A percentile compares a stretch with the other conserved stretches of the same genome.
Conservation (phyloP, 2,888 invertebrate genomes). For the Standfussiana lucernea region DNA sequence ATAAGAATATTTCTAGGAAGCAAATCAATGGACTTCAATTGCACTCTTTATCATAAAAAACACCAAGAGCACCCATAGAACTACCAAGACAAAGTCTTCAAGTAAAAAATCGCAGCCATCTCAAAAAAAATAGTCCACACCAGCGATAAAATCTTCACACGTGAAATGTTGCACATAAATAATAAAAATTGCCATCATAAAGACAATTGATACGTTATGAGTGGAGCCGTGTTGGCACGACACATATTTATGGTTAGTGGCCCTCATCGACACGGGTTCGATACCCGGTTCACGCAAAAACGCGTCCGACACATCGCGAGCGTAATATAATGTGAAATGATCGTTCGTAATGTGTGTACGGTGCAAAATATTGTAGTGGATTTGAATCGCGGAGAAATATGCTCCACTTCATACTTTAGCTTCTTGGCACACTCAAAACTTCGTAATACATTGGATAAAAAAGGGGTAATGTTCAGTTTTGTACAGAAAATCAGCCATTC, state of each 20-base stretch:
- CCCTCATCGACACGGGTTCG: conserved; percentile 82
- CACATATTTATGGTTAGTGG: conserved; percentile 84
- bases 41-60: background rate
- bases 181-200: conserved; percentile 84
- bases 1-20: background rate
- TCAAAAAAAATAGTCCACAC: conserved; percentile 36
- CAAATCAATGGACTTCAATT: background rate
- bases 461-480: background rate
- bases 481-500: background rate
- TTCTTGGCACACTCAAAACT: background rate
- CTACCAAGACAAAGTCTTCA: background rate
- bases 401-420: conserved; percentile 71
- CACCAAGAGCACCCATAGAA: background rate
- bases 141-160: conserved; percentile 78
- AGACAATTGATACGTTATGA: conserved; percentile 89
- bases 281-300: conserved; percentile 79
- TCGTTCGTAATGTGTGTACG: conserved; percentile 87
- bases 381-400: conserved; percentile 47
- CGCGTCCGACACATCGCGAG: conserved; percentile 75
- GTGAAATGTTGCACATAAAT: conserved; percentile 81
- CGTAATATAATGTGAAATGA: conserved; percentile 87
- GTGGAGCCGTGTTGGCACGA: conserved; percentile 75
- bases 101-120: background rate
- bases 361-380: conserved; percentile 82
- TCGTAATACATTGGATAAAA: background rate